Evolutionary conservation across 2,113 vertebrate species (phyloP).

Genomic region (Numenius arquata): DNA sequence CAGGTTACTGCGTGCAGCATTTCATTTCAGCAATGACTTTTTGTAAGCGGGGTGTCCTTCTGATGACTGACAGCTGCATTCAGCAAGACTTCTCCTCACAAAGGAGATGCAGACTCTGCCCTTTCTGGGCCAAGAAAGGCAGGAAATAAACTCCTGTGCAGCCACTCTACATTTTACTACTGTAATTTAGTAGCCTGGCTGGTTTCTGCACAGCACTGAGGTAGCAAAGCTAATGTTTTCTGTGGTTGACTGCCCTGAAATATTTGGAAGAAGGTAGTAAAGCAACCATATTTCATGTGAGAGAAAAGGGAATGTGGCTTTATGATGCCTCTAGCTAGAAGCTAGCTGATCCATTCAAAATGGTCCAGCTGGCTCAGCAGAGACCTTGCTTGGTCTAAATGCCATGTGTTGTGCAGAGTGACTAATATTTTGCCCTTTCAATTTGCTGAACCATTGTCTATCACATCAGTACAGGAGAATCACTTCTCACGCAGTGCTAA

Average conservation of each 20-base stretch:
- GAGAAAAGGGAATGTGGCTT: neutral
- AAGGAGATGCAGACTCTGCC: neutral
- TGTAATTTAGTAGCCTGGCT: neutral
- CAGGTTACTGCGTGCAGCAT: neutral
- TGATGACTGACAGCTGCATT: neutral
- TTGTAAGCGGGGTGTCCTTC: neutral
- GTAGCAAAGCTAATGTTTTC: neutral
- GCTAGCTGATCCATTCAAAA: neutral
- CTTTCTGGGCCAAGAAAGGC: neutral
- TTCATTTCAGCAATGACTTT: neutral
- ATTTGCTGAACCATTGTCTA: neutral
- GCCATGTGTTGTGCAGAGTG: neutral
- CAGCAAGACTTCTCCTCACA: neutral
- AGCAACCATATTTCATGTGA: neutral
- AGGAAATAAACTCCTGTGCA: neutral
- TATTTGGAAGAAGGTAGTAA: neutral
- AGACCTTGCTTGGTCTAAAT: neutral
- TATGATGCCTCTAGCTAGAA: neutral
- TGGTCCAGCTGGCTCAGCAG: neutral
- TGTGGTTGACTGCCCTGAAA: neutral
- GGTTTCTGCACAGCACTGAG: neutral
- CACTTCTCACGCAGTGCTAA: neutral
- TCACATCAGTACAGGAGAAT: neutral
- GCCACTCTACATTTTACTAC: neutral
- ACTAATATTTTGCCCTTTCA: neutral